These are phyloP conservation scores for Atethmia centrago DNA, from an alignment of 2,888 invertebrate genomes.

Conservation along the genomic window DNA sequence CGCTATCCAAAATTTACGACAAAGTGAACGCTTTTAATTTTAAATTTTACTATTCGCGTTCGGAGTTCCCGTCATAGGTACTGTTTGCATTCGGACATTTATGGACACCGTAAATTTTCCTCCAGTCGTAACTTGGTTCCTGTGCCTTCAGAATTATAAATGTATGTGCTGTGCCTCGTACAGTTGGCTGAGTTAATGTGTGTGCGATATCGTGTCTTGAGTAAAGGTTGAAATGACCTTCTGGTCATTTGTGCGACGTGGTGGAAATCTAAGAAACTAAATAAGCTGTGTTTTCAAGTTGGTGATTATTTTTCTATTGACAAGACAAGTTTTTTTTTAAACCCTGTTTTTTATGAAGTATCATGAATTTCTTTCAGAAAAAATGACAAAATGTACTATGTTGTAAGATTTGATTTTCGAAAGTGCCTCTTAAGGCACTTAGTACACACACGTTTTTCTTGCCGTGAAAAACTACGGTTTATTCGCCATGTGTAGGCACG, in stretches of 20 bases:
- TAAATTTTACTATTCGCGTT: slow-evolving; percentile 60
- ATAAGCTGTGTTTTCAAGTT: neutral
- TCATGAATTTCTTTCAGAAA: neutral
- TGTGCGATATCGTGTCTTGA: slow-evolving; percentile 35
- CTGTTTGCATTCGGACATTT: slow-evolving; percentile 66
- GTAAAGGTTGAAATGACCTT: slow-evolving; percentile 31
- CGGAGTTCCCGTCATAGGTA: slow-evolving; percentile 59
- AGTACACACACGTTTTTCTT: too few species aligned
- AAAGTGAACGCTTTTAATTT: slow-evolving; percentile 63
- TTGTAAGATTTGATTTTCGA: neutral
- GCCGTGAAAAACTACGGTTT: too few species aligned
- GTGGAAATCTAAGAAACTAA: neutral
- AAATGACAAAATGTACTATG: neutral
- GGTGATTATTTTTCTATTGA: neutral
- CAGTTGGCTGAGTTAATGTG: slow-evolving; percentile 45
- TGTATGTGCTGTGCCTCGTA: slow-evolving; percentile 54
- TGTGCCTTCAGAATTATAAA: slow-evolving; percentile 61
- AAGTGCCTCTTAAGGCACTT: too few species aligned
- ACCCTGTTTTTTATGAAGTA: neutral
- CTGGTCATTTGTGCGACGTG: slow-evolving; percentile 13
- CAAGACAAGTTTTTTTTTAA: neutral
- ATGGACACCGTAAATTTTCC: slow-evolving; percentile 67
- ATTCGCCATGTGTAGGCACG: too few species aligned
- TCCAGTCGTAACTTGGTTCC: slow-evolving; percentile 67
- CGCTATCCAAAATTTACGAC: slow-evolving; percentile 58